phyloP scores from a whole-genome alignment of 2,797 vertebrate genomes.

The Hoplostethus mediterraneus region DNA sequence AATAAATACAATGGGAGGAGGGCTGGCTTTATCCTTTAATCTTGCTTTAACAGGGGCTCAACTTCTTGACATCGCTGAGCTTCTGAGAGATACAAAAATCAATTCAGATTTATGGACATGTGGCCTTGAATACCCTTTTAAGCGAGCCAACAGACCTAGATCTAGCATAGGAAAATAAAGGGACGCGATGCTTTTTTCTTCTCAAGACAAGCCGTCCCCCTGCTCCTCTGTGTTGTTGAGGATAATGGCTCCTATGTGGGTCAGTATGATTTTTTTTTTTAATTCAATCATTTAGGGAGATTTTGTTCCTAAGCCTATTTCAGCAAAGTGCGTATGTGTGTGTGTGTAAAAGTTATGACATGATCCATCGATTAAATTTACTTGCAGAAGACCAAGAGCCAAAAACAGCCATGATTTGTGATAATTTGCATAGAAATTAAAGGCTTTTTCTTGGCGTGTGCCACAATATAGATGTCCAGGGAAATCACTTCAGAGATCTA shows the following conservation, averaged over 20 bases:
- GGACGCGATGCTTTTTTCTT: conserved; percentile 35
- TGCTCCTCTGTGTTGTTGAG: conserved; percentile 18
- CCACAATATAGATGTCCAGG: conserved; percentile 41
- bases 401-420: conserved; percentile 46
- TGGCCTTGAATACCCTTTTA: conserved; percentile 27
- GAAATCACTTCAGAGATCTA: conserved; percentile 47
- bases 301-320: conserved; percentile 20
- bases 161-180: conserved; percentile 36
- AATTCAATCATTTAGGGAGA: background rate
- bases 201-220: conserved; percentile 1
- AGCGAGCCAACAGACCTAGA: conserved; percentile 27
- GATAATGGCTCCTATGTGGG: conserved; percentile 22
- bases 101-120: conserved; percentile 46
- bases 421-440: conserved; percentile 64
- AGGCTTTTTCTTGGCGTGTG: conserved; percentile 60
- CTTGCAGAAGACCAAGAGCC: conserved; percentile 9
- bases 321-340: background rate
- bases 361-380: conserved; percentile 39
- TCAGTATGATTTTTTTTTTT: background rate
- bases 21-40: conserved; percentile 56
- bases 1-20: conserved; percentile 59
- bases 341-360: conserved; percentile 23
- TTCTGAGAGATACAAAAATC: conserved; percentile 49
- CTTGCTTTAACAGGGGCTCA: conserved; percentile 56
- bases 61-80: conserved; percentile 53